Conservation (phyloP, 2,888 invertebrate species). For the Sialis fuliginosa region DNA sequence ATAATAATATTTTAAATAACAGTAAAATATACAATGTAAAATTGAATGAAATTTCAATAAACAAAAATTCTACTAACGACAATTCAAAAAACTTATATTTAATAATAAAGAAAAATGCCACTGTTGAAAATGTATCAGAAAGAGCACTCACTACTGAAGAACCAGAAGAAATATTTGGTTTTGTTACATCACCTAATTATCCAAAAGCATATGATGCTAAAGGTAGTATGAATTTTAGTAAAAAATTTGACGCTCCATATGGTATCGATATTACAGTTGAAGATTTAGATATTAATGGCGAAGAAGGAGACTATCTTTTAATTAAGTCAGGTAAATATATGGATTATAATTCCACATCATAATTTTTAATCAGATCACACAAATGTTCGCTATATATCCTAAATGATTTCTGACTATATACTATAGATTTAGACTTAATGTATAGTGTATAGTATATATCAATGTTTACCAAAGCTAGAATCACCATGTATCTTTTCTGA, state of each 20-base stretch:
- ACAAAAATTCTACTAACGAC: too few relatives aligned
- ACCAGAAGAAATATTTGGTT: background rate
- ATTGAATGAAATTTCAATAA: too few relatives aligned
- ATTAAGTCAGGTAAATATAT: background rate
- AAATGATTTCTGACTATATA: too few relatives aligned
- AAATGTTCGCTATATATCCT: too few relatives aligned
- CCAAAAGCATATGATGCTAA: background rate
- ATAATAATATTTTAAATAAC: too few relatives aligned
- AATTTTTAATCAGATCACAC: background rate
- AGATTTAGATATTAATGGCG: background rate
- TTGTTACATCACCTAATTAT: background rate
- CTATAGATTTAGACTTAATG: too few relatives aligned
- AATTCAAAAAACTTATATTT: too few relatives aligned
- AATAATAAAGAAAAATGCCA: background rate
- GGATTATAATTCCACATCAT: background rate
- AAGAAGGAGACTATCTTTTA: slow-evolving; percentile 1
- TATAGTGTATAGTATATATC: too few relatives aligned
- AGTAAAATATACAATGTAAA: too few relatives aligned
- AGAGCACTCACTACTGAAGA: background rate
- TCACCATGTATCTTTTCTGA: too few relatives aligned
- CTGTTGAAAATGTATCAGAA: background rate
- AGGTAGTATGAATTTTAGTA: background rate
- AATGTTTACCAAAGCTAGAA: too few relatives aligned
- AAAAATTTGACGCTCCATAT: background rate
- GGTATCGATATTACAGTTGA: background rate